Percentiles rank a stretch among this genome's conserved stretches.
These are phyloP conservation scores for Diarsia dahlii DNA, from an alignment of 2,888 invertebrate species.

Conservation along the genomic window DNA sequence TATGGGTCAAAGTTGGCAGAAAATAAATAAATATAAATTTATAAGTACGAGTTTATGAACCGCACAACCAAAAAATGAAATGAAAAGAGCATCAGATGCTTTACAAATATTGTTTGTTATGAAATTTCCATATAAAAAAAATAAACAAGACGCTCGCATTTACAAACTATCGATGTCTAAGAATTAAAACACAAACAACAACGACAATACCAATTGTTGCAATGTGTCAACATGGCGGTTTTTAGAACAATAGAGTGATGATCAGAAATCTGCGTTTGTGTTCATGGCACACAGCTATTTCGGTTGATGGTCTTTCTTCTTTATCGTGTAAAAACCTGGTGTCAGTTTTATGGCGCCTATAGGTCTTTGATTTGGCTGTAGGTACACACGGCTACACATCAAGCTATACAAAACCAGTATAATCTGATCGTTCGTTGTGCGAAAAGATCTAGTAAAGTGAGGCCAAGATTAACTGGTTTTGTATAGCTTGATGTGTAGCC, in stretches of 20 bases:
- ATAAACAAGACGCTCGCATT: conserved; percentile 27
- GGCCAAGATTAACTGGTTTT: too few relatives aligned
- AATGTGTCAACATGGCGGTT: conserved; percentile 51
- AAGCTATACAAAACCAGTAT: too few relatives aligned
- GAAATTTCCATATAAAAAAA: not conserved
- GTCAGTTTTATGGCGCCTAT: too few relatives aligned
- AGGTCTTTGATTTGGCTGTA: too few relatives aligned
- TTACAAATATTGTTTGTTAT: not conserved
- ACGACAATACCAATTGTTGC: conserved; percentile 69
- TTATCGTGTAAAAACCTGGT: too few relatives aligned
- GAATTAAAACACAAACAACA: conserved; percentile 64
- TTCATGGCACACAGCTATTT: conserved; percentile 27
- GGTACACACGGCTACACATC: too few relatives aligned
- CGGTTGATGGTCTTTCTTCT: too few relatives aligned
- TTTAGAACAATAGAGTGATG: conserved; percentile 55
- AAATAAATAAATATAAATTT: not conserved
- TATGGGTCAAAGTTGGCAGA: too few relatives aligned
- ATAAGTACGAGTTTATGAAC: not conserved
- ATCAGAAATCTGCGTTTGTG: conserved; percentile 19
- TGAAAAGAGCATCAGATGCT: too few relatives aligned
- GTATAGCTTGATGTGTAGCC: too few relatives aligned
- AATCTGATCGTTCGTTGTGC: too few relatives aligned
- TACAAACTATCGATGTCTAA: conserved; percentile 51
- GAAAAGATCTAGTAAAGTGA: too few relatives aligned
- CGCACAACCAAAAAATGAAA: not conserved